These are phyloP conservation scores for Deroptyus accipitrinus DNA, from an alignment of 2,113 vertebrate species.

Conservation along the genomic window DNA sequence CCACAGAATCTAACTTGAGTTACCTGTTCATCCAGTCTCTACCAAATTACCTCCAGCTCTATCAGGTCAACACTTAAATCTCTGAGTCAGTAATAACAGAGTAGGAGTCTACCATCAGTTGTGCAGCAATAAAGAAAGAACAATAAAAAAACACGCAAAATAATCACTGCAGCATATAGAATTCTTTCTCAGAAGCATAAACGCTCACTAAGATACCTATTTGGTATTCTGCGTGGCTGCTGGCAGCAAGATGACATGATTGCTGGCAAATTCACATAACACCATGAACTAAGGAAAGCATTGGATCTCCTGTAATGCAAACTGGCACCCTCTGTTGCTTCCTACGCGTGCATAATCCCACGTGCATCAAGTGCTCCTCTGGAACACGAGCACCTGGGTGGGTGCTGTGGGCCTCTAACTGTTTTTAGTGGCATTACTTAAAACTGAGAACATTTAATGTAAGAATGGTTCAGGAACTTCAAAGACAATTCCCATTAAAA, in stretches of 20 bases:
- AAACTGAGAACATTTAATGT: neutral
- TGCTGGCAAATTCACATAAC: neutral
- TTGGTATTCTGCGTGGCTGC: neutral
- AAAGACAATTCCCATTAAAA: neutral
- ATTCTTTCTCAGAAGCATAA: neutral
- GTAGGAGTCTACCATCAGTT: neutral
- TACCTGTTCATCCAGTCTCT: neutral
- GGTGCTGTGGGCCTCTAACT: neutral
- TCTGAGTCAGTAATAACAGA: conserved; percentile 6
- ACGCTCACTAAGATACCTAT: neutral
- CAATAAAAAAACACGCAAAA: neutral
- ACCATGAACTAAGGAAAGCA: neutral
- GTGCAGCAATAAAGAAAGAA: neutral
- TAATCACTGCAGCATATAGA: accelerated
- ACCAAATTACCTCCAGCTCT: neutral
- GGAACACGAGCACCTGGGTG: neutral
- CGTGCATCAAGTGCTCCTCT: neutral
- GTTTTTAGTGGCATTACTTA: neutral
- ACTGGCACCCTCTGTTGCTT: neutral
- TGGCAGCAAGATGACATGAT: neutral
- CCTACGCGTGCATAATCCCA: neutral
- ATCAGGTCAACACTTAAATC: neutral
- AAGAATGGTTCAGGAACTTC: neutral
- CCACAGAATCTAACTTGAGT: neutral
- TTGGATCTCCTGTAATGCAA: neutral